Conservation (phyloP, 2,113 vertebrate genomes). For the Lagopus muta region DNA sequence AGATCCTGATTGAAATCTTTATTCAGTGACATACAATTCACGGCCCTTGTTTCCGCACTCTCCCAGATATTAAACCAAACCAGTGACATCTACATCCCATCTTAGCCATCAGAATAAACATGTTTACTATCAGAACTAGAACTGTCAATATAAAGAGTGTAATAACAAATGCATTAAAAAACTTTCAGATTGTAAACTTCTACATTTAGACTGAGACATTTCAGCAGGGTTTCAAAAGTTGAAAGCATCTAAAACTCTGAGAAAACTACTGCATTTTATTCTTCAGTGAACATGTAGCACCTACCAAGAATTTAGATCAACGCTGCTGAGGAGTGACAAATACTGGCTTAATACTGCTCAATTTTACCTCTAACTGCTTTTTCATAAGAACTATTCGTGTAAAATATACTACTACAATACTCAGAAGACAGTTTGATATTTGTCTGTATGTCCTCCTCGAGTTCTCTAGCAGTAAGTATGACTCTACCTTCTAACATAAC, state of each 20-base stretch:
- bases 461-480: not conserved
- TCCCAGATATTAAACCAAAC: not conserved
- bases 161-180: not conserved
- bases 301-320: not conserved
- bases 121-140: not conserved
- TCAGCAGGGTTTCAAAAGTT: not conserved
- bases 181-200: not conserved
- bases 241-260: not conserved
- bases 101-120: not conserved
- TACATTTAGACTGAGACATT: not conserved
- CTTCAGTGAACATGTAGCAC: not conserved
- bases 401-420: not conserved
- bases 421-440: not conserved
- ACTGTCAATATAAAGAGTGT: not conserved
- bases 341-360: not conserved
- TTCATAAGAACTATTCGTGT: not conserved
- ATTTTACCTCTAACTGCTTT: not conserved
- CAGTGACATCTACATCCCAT: not conserved
- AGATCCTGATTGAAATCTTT: not conserved
- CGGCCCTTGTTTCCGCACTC: not conserved
- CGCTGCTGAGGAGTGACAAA: fast-evolving
- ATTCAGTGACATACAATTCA: not conserved
- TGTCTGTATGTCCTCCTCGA: fast-evolving
- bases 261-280: not conserved
- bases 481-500: not conserved